Percentiles rank a stretch among this genome's conserved stretches.
Conservation (phyloP, 2,888 invertebrate genomes). For the Onchidella celtica region DNA sequence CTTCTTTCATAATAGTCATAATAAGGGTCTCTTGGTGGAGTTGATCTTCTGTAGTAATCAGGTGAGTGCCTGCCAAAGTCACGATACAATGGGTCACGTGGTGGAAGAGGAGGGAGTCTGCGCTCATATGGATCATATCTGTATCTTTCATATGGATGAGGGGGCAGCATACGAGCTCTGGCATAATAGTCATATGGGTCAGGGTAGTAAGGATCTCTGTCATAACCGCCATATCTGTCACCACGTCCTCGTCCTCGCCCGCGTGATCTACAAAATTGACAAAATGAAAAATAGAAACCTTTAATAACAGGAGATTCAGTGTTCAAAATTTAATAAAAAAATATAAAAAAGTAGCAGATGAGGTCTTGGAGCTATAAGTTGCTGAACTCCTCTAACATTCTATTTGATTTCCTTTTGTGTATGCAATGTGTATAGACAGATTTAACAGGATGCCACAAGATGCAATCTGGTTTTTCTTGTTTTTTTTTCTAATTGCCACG, state of each 20-base stretch:
- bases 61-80: slow-evolving; percentile 70
- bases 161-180: slow-evolving; percentile 66
- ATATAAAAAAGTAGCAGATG: too few relatives aligned
- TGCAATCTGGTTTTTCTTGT: too few relatives aligned
- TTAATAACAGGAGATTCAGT: too few relatives aligned
- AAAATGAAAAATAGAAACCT: background rate
- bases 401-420: too few relatives aligned
- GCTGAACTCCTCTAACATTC: too few relatives aligned
- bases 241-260: slow-evolving; percentile 35
- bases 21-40: slow-evolving; percentile 52
- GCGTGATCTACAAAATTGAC: slow-evolving; percentile 7
- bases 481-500: too few relatives aligned
- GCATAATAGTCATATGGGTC: slow-evolving; percentile 64
- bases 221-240: slow-evolving; percentile 33
- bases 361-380: too few relatives aligned
- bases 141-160: slow-evolving; percentile 68
- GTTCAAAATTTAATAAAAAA: too few relatives aligned
- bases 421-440: too few relatives aligned
- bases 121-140: slow-evolving; percentile 72
- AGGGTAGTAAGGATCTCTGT: slow-evolving; percentile 45
- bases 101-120: slow-evolving; percentile 57
- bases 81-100: slow-evolving; percentile 59
- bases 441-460: too few relatives aligned
- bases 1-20: slow-evolving; percentile 65
- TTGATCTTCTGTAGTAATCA: slow-evolving; percentile 67